A percentile compares a stretch with the other conserved stretches of the same genome.
phyloP scores from a whole-genome alignment of 2,113 vertebrate genomes.

The Psittacula cyanocephala region DNA sequence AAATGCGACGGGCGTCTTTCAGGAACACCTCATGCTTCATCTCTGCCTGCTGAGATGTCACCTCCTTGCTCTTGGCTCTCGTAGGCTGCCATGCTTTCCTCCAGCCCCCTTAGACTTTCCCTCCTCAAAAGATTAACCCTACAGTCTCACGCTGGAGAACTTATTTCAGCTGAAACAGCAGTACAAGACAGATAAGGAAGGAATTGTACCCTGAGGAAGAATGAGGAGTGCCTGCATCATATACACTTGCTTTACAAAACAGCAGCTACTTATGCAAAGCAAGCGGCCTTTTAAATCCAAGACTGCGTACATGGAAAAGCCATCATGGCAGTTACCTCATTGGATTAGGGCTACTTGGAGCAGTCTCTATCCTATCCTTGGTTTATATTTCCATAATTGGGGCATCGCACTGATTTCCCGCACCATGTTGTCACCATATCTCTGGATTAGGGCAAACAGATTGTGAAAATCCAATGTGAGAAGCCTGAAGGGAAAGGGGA shows the following conservation, averaged over 20 bases:
- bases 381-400: background rate
- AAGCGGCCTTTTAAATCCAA: slow-evolving; percentile 22
- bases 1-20: background rate
- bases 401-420: background rate
- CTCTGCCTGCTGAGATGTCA: background rate
- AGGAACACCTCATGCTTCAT: background rate
- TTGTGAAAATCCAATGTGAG: background rate
- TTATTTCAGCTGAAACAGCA: slow-evolving; percentile 38
- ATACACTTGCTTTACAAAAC: slow-evolving; percentile 13
- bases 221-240: background rate
- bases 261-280: background rate
- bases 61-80: background rate
- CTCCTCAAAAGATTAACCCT: slow-evolving; percentile 17
- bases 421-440: background rate
- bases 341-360: background rate
- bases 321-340: background rate
- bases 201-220: slow-evolving; percentile 37
- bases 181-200: slow-evolving; percentile 43
- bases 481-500: background rate
- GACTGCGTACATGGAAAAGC: background rate
- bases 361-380: background rate
- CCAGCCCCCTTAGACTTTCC: background rate
- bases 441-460: background rate
- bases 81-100: background rate
- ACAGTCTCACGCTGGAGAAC: background rate